These are phyloP conservation scores for Toxonevra muliebris DNA, from an alignment of 2,888 invertebrate genomes.

Conservation along the genomic window DNA sequence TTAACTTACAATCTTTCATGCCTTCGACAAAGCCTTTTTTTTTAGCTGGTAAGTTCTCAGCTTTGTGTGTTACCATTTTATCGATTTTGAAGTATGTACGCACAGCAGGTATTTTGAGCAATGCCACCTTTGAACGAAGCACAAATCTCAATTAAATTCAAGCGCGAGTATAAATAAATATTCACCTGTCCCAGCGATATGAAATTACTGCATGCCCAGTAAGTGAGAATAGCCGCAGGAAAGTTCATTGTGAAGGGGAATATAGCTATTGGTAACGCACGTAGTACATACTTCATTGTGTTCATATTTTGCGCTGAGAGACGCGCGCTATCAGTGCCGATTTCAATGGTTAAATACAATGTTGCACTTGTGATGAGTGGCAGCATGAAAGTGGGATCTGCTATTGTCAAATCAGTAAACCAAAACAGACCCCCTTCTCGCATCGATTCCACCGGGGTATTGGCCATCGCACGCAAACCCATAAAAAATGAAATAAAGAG, in stretches of 20 bases:
- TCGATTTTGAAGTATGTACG: conserved; percentile 82
- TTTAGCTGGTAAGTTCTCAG: conserved; percentile 72
- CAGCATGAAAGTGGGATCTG: conserved; percentile 88
- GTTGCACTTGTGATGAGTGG: conserved; percentile 88
- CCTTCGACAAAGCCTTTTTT: conserved; percentile 82
- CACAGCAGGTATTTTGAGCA: conserved; percentile 79
- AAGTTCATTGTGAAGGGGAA: conserved; percentile 89
- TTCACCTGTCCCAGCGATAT: conserved; percentile 79
- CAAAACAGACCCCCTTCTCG: conserved; percentile 87
- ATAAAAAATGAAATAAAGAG: conserved; percentile 93
- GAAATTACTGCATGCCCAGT: conserved; percentile 90
- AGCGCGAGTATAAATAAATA: neutral
- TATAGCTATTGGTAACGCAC: conserved; percentile 80
- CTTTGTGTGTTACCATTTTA: conserved; percentile 68
- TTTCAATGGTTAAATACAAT: conserved; percentile 81
- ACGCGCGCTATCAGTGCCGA: conserved; percentile 80
- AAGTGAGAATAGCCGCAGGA: conserved; percentile 86
- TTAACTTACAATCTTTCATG: conserved; percentile 78
- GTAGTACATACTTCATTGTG: conserved; percentile 77
- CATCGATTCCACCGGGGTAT: conserved; percentile 90
- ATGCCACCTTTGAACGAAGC: conserved; percentile 66
- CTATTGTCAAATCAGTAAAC: conserved; percentile 91
- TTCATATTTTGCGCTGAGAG: conserved; percentile 75
- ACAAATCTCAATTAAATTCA: neutral
- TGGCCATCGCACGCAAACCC: conserved; percentile 87